These are phyloP conservation scores for Phoenicopterus ruber DNA, from an alignment of 2,113 vertebrate species.

Conservation along the genomic window DNA sequence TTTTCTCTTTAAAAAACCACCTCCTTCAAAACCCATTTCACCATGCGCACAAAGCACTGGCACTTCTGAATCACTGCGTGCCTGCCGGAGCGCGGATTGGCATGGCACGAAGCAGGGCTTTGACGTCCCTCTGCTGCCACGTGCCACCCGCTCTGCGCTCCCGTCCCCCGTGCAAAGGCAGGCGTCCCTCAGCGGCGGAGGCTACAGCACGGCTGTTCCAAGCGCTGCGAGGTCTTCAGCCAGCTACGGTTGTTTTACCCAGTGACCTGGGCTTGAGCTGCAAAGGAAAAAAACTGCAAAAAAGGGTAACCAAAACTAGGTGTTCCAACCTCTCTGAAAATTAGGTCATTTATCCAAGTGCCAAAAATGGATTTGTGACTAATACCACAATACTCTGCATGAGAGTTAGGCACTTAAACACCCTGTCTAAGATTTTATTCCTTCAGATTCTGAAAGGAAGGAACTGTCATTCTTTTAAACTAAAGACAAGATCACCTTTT, in stretches of 20 bases:
- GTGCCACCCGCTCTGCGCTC: fast-evolving
- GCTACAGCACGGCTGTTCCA: not conserved
- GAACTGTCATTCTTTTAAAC: not conserved
- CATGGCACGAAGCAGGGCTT: not conserved
- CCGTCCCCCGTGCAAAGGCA: too few species aligned
- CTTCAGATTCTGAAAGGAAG: not conserved
- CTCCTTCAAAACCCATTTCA: not conserved
- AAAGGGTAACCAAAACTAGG: not conserved
- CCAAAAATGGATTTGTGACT: not conserved
- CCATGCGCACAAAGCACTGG: not conserved
- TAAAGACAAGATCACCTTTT: not conserved
- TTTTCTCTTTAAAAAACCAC: not conserved
- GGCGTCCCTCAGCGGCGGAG: not conserved
- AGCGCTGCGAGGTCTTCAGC: not conserved
- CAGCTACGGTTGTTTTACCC: not conserved
- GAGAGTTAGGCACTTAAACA: not conserved
- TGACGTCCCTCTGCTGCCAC: not conserved
- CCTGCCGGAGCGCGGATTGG: fast-evolving
- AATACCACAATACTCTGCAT: not conserved
- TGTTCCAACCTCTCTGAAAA: not conserved
- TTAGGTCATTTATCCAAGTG: not conserved
- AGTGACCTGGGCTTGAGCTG: not conserved
- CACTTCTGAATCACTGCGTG: not conserved
- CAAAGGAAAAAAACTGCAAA: not conserved
- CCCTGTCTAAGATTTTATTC: not conserved